Evolutionary conservation across 1,140 invertebrate genomes (phyloP), one percentile per base, ranked within the genome.

Genomic region (Acyrthosiphon pisum): DNA sequence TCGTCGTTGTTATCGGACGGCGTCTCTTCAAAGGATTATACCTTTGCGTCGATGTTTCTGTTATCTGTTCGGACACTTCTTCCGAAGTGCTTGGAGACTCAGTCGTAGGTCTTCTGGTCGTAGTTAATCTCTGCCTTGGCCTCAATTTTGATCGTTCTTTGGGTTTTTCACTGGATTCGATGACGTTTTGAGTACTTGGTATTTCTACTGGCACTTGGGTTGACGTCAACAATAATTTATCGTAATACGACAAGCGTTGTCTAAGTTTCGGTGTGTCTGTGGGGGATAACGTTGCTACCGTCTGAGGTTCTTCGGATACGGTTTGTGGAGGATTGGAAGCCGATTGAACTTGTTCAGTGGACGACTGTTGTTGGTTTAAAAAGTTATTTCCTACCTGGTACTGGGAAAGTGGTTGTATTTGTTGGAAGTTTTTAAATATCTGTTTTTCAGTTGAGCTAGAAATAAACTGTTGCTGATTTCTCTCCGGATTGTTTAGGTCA

Each of bases 1-100:
- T 87, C 26, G 93, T 91, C 90, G 93, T 89, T 90, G 94, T 86
- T 6, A 46, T 50, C 89, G 94, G 60, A 93, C 94, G 44, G 93
- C 94, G 56, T 53, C 84, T 93, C 41, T 60, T 90, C 41, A 90
- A 6, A 41, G 93, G 68, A 37, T 93, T 93, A 46, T 76, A 92
- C 20, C 76, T 76, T 81, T 91, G 91, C n/a, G 91, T 88, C 7
- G 91, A 76, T 2, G 23, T n/a, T 50, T 83, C 84, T 41, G 93
- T 23, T 46, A n/a, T 56, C 23, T 89, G 91, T 90, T 90, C 91
- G 41, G 84, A 76, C 23, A 83, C 60, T 94, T 50, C 88, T 53
- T 90, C 89, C 0, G 94, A 91, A 48, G 81, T 44, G 6, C 60
- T 76, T 1, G 53, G 30, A 9, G 83, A 50, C 81, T 92, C 91